Base-by-base conservation (phyloP, 2,113 vertebrate genomes). In the Phrynocephalus versicolor region DNA sequence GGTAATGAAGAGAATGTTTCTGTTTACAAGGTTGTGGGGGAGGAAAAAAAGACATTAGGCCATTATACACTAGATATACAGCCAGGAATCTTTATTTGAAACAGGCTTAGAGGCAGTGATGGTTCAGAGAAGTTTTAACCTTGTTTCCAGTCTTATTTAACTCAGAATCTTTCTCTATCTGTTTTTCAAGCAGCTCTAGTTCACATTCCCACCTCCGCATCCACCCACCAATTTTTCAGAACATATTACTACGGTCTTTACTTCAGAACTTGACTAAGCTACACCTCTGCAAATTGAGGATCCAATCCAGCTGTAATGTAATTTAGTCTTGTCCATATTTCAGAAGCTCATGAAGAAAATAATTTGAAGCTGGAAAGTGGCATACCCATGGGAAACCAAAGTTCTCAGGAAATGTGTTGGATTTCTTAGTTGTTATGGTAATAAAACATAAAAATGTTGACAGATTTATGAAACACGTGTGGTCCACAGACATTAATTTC, bases 31-130 rank as follows among this genome's bases (percentile, higher is more conserved):
- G 39, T 16, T 30, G 57, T 37, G 55, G 33, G 27, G 37, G 71
- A 37, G 12, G 70, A 37, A 69, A 35, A 9, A 70, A 30, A 39
- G 27, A 62, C 8, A 7, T 83, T 37, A 65, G 30, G 45, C 33
- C 62, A 45, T 65, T 35, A 18, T 45, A 75, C 82, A 83, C 55
- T 81, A 76, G 75, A 67, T 76, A 65, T 76, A 23, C 60, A 76
- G 58, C 27, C 41, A 75, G 41, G n/a, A 76, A 76, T 39, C 27
- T 84, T 67, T 76, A 55, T 65, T 76, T 67, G 41, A 84, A 84
- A 84, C 72, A 84, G 27, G 41, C n/a, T 75, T 30, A 35, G 35
- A 79, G 39, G 25, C 60, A 64, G 16, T 25, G 58, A 74, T 62
- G 19, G 37, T 73, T 13, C 58, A 82, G 51, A 82, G 51, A 72